Evolutionary conservation across 1,140 invertebrate species (phyloP).

Genomic region (Aphelenchoides besseyi): DNA sequence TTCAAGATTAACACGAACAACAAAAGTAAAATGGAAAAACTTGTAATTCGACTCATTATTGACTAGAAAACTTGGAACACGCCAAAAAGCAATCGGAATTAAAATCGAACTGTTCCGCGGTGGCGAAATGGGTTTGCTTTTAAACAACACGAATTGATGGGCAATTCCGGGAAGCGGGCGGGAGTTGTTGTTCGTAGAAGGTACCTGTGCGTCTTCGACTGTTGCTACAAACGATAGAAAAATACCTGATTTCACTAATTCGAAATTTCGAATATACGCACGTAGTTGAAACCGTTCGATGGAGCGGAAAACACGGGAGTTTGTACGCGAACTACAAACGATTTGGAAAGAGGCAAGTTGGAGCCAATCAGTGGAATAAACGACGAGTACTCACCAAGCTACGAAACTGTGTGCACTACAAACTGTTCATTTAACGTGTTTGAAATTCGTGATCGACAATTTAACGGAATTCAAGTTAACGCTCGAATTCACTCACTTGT

Average conservation of each 20-base stretch:
- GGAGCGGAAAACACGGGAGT: background rate
- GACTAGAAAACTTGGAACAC: background rate
- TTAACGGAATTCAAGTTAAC: background rate
- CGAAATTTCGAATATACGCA: too few species aligned
- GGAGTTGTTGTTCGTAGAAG: too few species aligned
- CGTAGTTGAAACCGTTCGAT: background rate
- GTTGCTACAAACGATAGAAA: background rate
- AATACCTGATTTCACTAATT: slow-evolving; percentile 3
- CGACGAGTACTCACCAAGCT: background rate
- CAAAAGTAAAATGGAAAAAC: background rate
- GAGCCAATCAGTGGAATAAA: background rate
- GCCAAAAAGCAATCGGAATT: background rate
- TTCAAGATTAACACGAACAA: slow-evolving; percentile 7
- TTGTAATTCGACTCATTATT: background rate
- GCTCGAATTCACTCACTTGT: background rate
- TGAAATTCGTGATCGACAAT: background rate
- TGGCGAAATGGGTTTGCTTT: background rate
- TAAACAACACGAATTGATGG: background rate
- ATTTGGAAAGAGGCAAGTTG: background rate
- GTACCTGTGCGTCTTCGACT: background rate
- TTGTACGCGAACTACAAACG: too few species aligned
- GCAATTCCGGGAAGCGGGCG: background rate
- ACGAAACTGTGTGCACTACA: background rate
- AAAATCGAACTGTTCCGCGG: slow-evolving; percentile 10
- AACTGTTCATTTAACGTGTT: background rate